Percentiles rank a stretch among this genome's conserved stretches.
Evolutionary conservation across 2,888 invertebrate genomes (phyloP).

Genomic region (Ditula angustiorana): DNA sequence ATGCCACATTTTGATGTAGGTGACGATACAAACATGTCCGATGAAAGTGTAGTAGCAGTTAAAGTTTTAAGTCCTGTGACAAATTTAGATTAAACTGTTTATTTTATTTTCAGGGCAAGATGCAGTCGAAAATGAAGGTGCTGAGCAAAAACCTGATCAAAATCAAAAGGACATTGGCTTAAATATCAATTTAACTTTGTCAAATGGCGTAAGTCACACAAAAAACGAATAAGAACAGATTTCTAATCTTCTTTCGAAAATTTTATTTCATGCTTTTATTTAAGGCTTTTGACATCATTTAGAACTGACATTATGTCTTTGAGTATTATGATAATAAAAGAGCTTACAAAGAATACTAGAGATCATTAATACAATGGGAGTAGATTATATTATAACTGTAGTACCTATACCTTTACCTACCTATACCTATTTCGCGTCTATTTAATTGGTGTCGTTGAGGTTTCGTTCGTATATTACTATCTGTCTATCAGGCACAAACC

Average conservation of each 20-base stretch:
- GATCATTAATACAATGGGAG: not conserved
- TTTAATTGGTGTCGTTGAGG: too few species aligned
- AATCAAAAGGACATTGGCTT: constrained; percentile 65
- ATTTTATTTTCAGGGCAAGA: constrained; percentile 54
- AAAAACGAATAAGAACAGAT: constrained; percentile 42
- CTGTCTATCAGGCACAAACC: too few species aligned
- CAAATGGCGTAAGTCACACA: constrained; percentile 52
- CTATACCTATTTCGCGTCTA: too few species aligned
- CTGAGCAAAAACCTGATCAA: constrained; percentile 23
- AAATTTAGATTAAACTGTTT: too few species aligned
- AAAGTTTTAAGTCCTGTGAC: too few species aligned
- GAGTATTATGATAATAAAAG: not conserved
- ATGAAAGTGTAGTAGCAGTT: too few species aligned
- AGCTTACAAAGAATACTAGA: not conserved
- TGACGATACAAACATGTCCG: too few species aligned
- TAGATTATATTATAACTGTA: not conserved
- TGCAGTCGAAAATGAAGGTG: constrained; percentile 38
- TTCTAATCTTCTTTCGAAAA: constrained; percentile 1
- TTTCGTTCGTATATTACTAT: too few species aligned
- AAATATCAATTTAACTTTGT: constrained; percentile 67
- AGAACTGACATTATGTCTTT: not conserved
- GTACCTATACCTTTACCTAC: too few species aligned
- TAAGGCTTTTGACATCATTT: not conserved
- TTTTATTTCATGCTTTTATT: not conserved
- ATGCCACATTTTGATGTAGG: too few species aligned